These are phyloP conservation scores for Scleropages formosus DNA, from an alignment of 2,797 vertebrate genomes.

Conservation along the genomic window DNA sequence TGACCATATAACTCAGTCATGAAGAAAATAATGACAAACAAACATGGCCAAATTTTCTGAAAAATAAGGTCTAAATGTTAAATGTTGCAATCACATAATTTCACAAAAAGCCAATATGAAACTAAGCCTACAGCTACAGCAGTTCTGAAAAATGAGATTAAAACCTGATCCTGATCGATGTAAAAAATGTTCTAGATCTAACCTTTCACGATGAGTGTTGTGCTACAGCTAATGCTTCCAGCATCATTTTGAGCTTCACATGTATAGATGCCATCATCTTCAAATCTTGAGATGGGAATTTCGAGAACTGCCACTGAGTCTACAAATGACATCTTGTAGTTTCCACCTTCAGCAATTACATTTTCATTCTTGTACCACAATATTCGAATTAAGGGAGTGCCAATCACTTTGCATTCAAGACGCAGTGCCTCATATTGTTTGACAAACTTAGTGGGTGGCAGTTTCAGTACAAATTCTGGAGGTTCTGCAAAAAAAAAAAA, in stretches of 20 bases:
- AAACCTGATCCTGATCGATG: background rate
- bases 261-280: conserved; percentile 91
- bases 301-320: conserved; percentile 85
- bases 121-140: background rate
- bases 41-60: background rate
- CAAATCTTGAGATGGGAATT: conserved; percentile 75
- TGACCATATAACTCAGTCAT: background rate
- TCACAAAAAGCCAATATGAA: background rate
- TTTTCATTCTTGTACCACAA: conserved; percentile 94
- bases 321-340: conserved; percentile 81
- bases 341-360: conserved; percentile 76
- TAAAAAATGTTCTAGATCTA: conserved; percentile 49
- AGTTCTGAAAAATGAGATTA: no score
- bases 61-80: background rate
- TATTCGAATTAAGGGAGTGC: conserved; percentile 84
- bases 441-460: conserved; percentile 83
- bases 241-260: conserved; percentile 95
- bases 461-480: conserved; percentile 93
- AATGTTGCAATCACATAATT: background rate
- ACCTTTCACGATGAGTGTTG: conserved; percentile 93
- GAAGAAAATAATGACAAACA: background rate
- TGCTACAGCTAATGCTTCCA: conserved; percentile 92
- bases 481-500: conserved; percentile 94
- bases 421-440: conserved; percentile 82
- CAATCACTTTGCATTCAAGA: conserved; percentile 92